Base-by-base conservation (phyloP, 23 tunicate species). In the Diplosoma virens region DNA sequence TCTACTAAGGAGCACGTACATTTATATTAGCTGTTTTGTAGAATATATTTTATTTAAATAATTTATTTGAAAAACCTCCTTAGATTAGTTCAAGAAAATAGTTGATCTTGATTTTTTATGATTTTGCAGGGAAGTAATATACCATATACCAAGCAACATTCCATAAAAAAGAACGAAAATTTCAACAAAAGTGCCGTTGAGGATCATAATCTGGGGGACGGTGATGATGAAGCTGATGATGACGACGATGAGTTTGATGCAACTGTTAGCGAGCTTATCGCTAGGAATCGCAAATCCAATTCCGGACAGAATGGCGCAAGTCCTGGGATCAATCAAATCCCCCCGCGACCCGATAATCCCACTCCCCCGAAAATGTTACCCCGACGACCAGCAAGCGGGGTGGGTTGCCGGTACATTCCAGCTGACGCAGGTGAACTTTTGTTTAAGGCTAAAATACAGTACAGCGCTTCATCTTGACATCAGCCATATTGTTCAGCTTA, bases 371-470 rank as follows among this genome's bases (percentile, higher is more conserved):
- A 47, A 28, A 69, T 32, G 69, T 31, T 89, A 16, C 96, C 96
- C 18, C 30, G 74, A 7, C 86, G 97, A n/a, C 97, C 97, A 66
- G 63, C 69, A 11, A 90, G 97, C 48, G 90, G 86, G 28, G 66
- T 59, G 22, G 68, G 78, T 32, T 30, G 84, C 24, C 48, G 97
- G 31, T 90, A 78, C 47, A 84, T 84, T 55, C 67, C 89, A 25
- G 77, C 86, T 0, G 89, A 84, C 36, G 89, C 89, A 33, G 89
- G 89, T 84, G 33, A 24, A n/a, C n/a, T n/a, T n/a, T n/a, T n/a
- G n/a, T n/a, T n/a, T n/a, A n/a, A n/a, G n/a, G n/a, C n/a, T n/a
- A n/a, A n/a, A n/a, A n/a, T n/a, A n/a, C n/a, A n/a, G n/a, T n/a
- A n/a, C n/a, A n/a, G n/a, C n/a, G n/a, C n/a, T n/a, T n/a, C n/a